These are phyloP conservation scores for Amia ocellicauda DNA, from an alignment of 2,113 vertebrate genomes.

Conservation along the genomic window DNA sequence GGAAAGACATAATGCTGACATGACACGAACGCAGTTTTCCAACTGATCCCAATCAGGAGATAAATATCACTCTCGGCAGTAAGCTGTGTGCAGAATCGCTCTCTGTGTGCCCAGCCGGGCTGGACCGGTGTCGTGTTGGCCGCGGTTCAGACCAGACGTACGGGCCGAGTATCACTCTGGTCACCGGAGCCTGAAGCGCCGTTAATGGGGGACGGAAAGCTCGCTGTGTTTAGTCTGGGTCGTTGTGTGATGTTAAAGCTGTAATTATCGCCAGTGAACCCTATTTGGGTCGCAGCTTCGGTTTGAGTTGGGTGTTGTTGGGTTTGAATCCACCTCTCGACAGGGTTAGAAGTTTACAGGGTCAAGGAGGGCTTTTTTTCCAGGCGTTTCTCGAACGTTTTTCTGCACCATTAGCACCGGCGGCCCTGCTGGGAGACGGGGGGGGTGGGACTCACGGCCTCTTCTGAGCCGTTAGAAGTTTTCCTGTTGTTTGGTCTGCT, in stretches of 20 bases:
- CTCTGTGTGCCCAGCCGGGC: slow-evolving; percentile 59
- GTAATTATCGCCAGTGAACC: slow-evolving; percentile 67
- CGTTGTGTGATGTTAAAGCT: slow-evolving; percentile 55
- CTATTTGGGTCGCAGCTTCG: slow-evolving; percentile 50
- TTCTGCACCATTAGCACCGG: slow-evolving; percentile 37
- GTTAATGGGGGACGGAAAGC: slow-evolving; percentile 54
- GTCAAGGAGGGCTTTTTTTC: slow-evolving; percentile 47
- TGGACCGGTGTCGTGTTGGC: slow-evolving; percentile 63
- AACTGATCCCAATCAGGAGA: slow-evolving; percentile 71
- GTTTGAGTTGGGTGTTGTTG: slow-evolving; percentile 48
- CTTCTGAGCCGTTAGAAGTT: slow-evolving; percentile 2
- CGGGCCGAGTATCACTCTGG: slow-evolving; percentile 57
- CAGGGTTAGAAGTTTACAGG: slow-evolving; percentile 61
- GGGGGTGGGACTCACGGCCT: neutral
- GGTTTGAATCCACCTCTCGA: slow-evolving; percentile 52
- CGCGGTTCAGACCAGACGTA: slow-evolving; percentile 50
- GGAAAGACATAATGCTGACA: slow-evolving; percentile 64
- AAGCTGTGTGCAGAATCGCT: slow-evolving; percentile 58
- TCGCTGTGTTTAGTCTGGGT: slow-evolving; percentile 45
- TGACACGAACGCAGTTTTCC: slow-evolving; percentile 52
- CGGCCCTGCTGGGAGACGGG: slow-evolving; percentile 34
- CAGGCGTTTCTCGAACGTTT: slow-evolving; percentile 22
- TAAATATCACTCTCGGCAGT: slow-evolving; percentile 64
- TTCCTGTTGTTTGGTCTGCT: slow-evolving; percentile 38
- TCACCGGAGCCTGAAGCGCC: slow-evolving; percentile 63